These are phyloP conservation scores for Calcarius ornatus DNA, from an alignment of 2,113 vertebrate genomes.

Conservation along the genomic window DNA sequence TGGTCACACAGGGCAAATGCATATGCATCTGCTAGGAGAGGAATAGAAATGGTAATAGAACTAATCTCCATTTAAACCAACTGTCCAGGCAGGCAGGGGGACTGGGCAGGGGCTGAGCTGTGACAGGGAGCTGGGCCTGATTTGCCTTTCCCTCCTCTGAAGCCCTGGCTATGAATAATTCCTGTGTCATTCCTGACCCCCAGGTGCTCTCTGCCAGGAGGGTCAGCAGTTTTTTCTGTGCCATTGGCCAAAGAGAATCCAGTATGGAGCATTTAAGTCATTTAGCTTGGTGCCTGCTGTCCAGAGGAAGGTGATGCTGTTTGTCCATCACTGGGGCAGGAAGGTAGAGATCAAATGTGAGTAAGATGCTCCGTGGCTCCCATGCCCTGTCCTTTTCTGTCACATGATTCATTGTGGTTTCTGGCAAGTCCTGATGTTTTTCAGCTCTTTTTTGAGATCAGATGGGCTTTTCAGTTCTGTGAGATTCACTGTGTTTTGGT, in stretches of 20 bases:
- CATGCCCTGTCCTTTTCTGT: neutral
- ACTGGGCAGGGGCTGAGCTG: neutral
- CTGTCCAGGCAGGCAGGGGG: neutral
- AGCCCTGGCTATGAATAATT: neutral
- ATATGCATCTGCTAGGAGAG: neutral
- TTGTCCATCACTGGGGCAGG: neutral
- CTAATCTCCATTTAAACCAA: slow-evolving; percentile 54
- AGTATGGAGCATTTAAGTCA: neutral
- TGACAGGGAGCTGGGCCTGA: neutral
- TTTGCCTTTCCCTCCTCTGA: neutral
- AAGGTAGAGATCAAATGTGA: neutral
- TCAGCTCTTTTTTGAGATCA: neutral
- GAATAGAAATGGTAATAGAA: slow-evolving; percentile 19
- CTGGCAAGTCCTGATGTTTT: neutral
- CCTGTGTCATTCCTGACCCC: neutral
- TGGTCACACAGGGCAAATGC: slow-evolving; percentile 50
- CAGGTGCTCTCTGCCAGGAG: neutral
- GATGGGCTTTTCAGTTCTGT: neutral
- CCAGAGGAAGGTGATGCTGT: neutral
- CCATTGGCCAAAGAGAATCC: neutral
- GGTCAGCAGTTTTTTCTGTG: neutral
- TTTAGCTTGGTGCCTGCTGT: neutral
- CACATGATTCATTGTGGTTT: neutral
- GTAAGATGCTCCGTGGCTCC: neutral
- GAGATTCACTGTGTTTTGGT: neutral